These are phyloP conservation scores for Pachymerium ferrugineum DNA, from an alignment of 2,888 invertebrate genomes.

Conservation along the genomic window DNA sequence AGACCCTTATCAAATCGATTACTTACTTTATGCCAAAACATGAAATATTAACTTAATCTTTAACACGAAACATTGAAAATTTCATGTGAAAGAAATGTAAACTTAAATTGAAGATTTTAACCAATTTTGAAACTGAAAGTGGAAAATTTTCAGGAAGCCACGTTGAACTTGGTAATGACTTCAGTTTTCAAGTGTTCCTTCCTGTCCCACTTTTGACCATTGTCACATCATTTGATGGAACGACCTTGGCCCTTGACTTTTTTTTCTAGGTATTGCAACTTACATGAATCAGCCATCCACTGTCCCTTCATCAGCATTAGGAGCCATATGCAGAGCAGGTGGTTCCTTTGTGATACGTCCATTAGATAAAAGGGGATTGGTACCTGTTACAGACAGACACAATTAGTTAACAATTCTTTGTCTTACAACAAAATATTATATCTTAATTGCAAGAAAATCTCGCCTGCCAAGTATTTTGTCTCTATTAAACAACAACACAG, in stretches of 20 bases:
- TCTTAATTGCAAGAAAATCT: too few species aligned
- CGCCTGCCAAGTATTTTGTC: too few species aligned
- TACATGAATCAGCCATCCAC: conserved; percentile 9
- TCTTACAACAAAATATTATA: too few species aligned
- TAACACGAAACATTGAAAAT: not conserved
- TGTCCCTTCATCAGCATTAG: not conserved
- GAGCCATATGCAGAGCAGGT: not conserved
- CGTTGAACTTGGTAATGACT: conserved; percentile 12
- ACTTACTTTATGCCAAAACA: too few species aligned
- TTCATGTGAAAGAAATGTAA: not conserved
- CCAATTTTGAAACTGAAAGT: not conserved
- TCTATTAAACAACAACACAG: too few species aligned
- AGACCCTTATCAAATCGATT: too few species aligned
- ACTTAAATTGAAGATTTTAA: too few species aligned
- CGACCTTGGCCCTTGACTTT: conserved; percentile 6
- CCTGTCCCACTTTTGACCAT: conserved; percentile 3
- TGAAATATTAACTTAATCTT: too few species aligned
- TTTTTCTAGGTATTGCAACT: not conserved
- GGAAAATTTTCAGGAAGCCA: not conserved
- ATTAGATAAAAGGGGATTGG: not conserved
- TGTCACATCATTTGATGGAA: not conserved
- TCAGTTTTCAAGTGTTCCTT: not conserved
- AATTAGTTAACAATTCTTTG: not conserved
- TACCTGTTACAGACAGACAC: conserved; percentile 17
- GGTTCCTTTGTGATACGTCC: not conserved